Evolutionary conservation across 2,797 vertebrate species (phyloP).

Genomic region (Myotis myotis): DNA sequence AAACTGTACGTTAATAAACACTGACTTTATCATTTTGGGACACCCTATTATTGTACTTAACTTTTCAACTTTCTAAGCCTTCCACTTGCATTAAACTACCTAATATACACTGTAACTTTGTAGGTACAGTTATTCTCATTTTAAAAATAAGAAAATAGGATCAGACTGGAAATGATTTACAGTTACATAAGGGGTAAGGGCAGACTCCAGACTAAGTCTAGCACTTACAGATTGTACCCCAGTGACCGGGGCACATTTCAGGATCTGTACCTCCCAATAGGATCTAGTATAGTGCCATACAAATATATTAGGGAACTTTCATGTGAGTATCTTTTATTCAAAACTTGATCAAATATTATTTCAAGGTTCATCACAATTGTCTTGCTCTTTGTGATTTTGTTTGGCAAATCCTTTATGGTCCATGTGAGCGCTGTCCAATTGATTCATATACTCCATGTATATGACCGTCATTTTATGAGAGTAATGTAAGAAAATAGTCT

Average conservation of each 20-base stretch:
- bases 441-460: background rate
- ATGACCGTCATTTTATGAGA: background rate
- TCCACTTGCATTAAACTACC: background rate
- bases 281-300: background rate
- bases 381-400: background rate
- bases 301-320: background rate
- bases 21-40: too few relatives aligned
- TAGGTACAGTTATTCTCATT: background rate
- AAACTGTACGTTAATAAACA: too few relatives aligned
- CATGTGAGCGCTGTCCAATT: background rate
- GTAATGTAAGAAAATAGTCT: background rate
- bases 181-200: background rate
- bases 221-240: background rate
- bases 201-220: background rate
- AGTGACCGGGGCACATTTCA: background rate
- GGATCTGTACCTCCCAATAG: background rate
- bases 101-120: background rate
- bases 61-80: background rate
- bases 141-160: background rate
- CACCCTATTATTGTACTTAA: background rate
- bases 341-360: conserved; percentile 3
- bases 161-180: background rate
- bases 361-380: background rate
- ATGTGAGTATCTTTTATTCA: background rate
- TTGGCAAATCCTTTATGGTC: background rate